A percentile compares a stretch with the other conserved stretches of the same genome.
Evolutionary conservation across 2,797 vertebrate genomes (phyloP).

Genomic region (Phyllotis vaccarum): DNA sequence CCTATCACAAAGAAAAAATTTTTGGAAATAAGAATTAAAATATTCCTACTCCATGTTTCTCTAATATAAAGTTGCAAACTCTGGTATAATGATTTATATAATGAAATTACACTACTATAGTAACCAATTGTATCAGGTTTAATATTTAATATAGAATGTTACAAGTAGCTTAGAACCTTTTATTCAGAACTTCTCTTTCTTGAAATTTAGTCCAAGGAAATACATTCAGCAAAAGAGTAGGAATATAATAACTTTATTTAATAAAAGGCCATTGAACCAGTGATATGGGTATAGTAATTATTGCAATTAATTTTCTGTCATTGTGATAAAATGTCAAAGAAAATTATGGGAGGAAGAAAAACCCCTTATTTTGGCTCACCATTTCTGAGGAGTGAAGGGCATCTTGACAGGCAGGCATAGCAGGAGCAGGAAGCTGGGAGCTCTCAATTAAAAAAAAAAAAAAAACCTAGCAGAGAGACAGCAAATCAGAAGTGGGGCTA

Average conservation of each 20-base stretch:
- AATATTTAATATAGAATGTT: neutral
- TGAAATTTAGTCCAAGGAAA: conserved; percentile 18
- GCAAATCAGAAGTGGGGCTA: neutral
- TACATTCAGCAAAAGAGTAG: neutral
- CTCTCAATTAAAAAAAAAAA: neutral
- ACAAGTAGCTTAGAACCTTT: neutral
- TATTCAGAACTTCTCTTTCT: neutral
- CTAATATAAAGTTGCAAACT: conserved; percentile 16
- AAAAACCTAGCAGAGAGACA: neutral
- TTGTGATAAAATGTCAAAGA: neutral
- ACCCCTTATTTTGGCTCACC: neutral
- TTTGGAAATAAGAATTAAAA: conserved; percentile 20
- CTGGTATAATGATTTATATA: conserved; percentile 15
- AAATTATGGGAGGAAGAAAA: neutral
- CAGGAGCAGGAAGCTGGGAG: neutral
- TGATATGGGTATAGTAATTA: neutral
- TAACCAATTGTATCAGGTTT: neutral
- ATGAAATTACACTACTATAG: neutral
- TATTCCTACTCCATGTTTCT: neutral
- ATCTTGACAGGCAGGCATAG: neutral
- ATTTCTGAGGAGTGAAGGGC: too few species aligned
- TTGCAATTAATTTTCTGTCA: neutral
- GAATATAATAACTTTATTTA: neutral
- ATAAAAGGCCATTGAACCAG: neutral
- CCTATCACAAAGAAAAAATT: conserved; percentile 25